Conservation (phyloP, 1,140 invertebrate genomes). For the Telenomus remus region DNA sequence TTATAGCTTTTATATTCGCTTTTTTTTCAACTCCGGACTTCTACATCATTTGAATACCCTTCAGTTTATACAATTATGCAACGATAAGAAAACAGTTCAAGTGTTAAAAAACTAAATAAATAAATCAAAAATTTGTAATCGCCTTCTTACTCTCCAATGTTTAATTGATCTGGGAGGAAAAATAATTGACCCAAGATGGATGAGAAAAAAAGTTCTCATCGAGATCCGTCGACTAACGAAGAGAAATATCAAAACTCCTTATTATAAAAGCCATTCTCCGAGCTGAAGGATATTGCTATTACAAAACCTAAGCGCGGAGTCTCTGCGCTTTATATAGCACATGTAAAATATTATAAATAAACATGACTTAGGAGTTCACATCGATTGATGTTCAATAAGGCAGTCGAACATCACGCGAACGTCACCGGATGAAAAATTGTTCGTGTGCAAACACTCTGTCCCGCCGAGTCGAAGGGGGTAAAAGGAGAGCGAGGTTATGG, state of each 20-base stretch:
- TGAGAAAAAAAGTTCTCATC: constrained; percentile 31
- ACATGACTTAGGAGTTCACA: constrained; percentile 39
- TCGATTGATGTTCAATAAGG: constrained; percentile 49
- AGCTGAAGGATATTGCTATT: constrained; percentile 43
- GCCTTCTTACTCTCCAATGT: no score
- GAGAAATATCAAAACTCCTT: constrained; percentile 30
- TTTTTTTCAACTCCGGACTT: constrained; percentile 13
- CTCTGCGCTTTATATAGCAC: constrained; percentile 32
- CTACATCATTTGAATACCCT: constrained; percentile 5
- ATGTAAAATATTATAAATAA: constrained; percentile 54
- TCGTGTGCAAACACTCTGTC: constrained; percentile 15
- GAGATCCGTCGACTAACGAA: constrained; percentile 31
- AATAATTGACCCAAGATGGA: no score
- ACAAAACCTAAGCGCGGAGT: constrained; percentile 27
- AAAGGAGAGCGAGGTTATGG: constrained; percentile 57
- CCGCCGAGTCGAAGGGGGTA: constrained; percentile 21
- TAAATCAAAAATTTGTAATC: no score
- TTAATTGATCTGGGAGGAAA: no score
- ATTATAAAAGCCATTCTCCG: constrained; percentile 48
- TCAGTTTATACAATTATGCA: background rate
- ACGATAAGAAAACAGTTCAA: no score
- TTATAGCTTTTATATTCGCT: constrained; percentile 10
- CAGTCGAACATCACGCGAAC: constrained; percentile 28
- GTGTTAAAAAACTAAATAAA: no score
- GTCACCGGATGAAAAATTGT: constrained; percentile 32